Percentiles rank a stretch among this genome's conserved stretches.
Conservation (phyloP, 2,797 vertebrate species). For the Pteropus rufus region DNA sequence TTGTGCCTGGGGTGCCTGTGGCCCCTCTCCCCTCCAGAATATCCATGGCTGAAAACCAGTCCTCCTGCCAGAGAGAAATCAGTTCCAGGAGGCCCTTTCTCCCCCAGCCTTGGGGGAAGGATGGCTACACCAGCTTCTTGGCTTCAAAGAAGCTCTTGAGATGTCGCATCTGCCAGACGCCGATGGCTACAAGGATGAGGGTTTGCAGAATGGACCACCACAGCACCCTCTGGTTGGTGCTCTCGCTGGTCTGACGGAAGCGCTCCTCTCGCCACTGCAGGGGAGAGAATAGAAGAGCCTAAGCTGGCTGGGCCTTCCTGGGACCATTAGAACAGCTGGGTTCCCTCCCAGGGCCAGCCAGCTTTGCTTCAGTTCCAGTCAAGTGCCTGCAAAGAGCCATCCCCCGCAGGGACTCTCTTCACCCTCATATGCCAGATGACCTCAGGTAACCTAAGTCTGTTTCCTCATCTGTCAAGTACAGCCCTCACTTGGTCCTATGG, state of each 20-base stretch:
- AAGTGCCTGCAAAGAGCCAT: background rate
- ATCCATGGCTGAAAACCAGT: slow-evolving; percentile 34
- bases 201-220: slow-evolving; percentile 98
- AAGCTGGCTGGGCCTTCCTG: background rate
- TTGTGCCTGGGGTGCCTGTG: background rate
- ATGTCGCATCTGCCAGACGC: slow-evolving; percentile 96
- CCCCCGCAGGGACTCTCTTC: background rate
- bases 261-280: slow-evolving; percentile 93
- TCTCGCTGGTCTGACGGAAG: slow-evolving; percentile 95
- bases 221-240: slow-evolving; percentile 94
- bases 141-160: slow-evolving; percentile 97
- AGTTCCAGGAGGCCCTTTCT: slow-evolving; percentile 50
- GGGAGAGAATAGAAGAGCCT: background rate
- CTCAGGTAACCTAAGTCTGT: background rate
- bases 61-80: slow-evolving; percentile 48
- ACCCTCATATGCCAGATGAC: background rate
- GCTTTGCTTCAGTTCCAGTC: background rate
- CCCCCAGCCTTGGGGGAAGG: slow-evolving; percentile 24
- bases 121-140: slow-evolving; percentile 92
- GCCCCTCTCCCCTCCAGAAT: slow-evolving; percentile 41
- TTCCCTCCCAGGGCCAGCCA: background rate
- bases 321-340: background rate
- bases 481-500: background rate
- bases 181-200: slow-evolving; percentile 93
- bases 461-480: background rate